Base-by-base conservation (phyloP, 2,888 invertebrate species). In the Drosophila borborema region DNA sequence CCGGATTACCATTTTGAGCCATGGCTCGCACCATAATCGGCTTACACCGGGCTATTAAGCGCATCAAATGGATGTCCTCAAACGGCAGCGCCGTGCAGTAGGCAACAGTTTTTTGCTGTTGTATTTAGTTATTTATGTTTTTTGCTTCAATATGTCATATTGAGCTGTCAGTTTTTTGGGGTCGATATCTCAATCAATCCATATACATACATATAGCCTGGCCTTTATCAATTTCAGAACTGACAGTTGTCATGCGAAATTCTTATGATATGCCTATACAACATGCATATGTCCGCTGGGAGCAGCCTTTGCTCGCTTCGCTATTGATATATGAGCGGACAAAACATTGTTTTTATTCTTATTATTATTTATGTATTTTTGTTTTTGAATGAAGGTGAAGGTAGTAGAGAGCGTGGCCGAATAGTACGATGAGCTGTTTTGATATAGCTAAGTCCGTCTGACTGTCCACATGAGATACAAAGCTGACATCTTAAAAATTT, bases 211-310 rank as follows among this genome's bases (percentile, higher is more conserved):
- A 9, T 9, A 9, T n/a, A n/a, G 49, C 31, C 31, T n/a, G 49
- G 6, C 10, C 49, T 49, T 12, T 54, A 38, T 54, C 53, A 54
- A 20, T 36, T 54, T 38, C 53, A 23, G 14, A 54, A 23, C 53
- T 38, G 53, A 54, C 53, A 54, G 38, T 38, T 54, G 53, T 38
- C 53, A 38, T 54, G 53, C 53, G 16, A 38, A 14, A 54, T 54
- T 20, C 23, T 38, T 38, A 38, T 23, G 41, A 16, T 51, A 18
- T 53, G 18, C 20, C 36, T 5, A 20, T 16, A 0, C 20, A 38
- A 54, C 23, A 23, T 38, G 2, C 20, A 14, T 2, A 1, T 54
- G 16, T 23, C 38, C 5, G 38, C 16, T 16, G 18, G 14, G 18
- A 16, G 1, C 36, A 20, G 16, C 10, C 14, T 20, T 36, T 53